Conservation (phyloP, 1,140 invertebrate genomes). For the Aphidius gifuensis region DNA sequence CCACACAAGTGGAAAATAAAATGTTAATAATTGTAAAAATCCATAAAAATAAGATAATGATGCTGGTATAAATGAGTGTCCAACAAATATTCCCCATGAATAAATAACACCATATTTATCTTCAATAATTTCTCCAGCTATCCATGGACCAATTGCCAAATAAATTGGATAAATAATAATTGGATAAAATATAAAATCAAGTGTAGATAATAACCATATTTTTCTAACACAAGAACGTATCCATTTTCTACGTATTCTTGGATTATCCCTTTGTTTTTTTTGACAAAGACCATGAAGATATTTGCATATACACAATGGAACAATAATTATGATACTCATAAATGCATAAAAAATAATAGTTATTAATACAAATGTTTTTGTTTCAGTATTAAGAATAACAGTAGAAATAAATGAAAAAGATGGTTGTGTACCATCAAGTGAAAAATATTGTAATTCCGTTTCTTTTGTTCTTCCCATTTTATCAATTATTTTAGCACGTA, state of each 20-base stretch:
- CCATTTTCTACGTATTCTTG: conserved; percentile 56
- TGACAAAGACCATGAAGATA: conserved; percentile 57
- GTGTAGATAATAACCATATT: conserved; percentile 70
- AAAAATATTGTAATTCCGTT: conserved; percentile 66
- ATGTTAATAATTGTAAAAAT: conserved; percentile 63
- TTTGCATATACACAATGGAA: conserved; percentile 63
- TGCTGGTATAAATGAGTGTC: conserved; percentile 72
- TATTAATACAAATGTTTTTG: conserved; percentile 66
- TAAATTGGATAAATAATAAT: conserved; percentile 72
- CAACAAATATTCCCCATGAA: conserved; percentile 82
- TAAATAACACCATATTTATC: conserved; percentile 78
- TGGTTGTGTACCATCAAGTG: conserved; percentile 68
- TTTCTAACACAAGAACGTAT: conserved; percentile 61
- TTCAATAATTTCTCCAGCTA: conserved; percentile 80
- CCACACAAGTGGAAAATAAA: conserved; percentile 71
- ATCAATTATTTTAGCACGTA: conserved; percentile 64
- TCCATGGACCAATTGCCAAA: conserved; percentile 73
- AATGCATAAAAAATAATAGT: conserved; percentile 42
- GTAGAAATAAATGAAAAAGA: conserved; percentile 66
- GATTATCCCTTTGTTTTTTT: conserved; percentile 55
- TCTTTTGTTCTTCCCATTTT: conserved; percentile 57
- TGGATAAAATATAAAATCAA: conserved; percentile 73
- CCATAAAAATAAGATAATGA: conserved; percentile 82
- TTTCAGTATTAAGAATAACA: conserved; percentile 72
- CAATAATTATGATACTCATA: conserved; percentile 60